Percentiles rank a stretch among this genome's conserved stretches.
These are phyloP conservation scores for Embiotoca jacksoni DNA, from an alignment of 2,113 vertebrate species.

Conservation along the genomic window DNA sequence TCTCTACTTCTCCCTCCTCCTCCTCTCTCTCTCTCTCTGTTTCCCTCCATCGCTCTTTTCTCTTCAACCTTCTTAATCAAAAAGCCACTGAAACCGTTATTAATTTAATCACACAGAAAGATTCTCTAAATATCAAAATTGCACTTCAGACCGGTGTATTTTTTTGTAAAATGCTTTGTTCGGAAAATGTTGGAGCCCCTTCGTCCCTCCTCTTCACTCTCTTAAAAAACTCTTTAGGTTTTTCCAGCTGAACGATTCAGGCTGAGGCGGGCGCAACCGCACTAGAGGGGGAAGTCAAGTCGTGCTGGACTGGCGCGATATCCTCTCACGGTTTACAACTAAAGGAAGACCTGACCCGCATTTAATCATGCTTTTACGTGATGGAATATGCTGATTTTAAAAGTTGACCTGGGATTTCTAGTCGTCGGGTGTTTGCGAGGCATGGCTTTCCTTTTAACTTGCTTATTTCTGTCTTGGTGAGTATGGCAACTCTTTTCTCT, in stretches of 20 bases:
- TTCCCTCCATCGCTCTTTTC: slow-evolving; percentile 17
- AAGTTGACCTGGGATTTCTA: slow-evolving; percentile 83
- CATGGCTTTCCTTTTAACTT: slow-evolving; percentile 89
- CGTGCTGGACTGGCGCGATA: slow-evolving; percentile 79
- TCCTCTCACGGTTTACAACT: slow-evolving; percentile 73
- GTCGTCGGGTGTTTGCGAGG: slow-evolving; percentile 71
- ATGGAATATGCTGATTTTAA: slow-evolving; percentile 79
- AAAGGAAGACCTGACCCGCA: slow-evolving; percentile 45
- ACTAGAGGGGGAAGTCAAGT: slow-evolving; percentile 75
- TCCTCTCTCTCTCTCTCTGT: slow-evolving; percentile 7
- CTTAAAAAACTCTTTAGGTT: slow-evolving; percentile 86
- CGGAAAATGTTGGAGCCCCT: slow-evolving; percentile 87
- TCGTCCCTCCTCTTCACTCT: slow-evolving; percentile 82
- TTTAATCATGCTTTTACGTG: slow-evolving; percentile 63
- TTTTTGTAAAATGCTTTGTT: slow-evolving; percentile 84
- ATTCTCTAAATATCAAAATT: slow-evolving; percentile 82
- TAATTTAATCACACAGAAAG: slow-evolving; percentile 81
- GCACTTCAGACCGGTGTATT: slow-evolving; percentile 47
- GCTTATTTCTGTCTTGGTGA: slow-evolving; percentile 88
- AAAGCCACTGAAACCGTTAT: slow-evolving; percentile 80
- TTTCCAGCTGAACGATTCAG: slow-evolving; percentile 80
- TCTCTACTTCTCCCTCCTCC: slow-evolving; percentile 3
- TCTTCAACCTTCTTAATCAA: slow-evolving; percentile 46
- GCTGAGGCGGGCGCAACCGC: slow-evolving; percentile 80
- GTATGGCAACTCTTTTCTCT: slow-evolving; percentile 75